Evolutionary conservation across 2,113 vertebrate genomes (phyloP).

Genomic region (Rhegmatorhina hoffmannsi): DNA sequence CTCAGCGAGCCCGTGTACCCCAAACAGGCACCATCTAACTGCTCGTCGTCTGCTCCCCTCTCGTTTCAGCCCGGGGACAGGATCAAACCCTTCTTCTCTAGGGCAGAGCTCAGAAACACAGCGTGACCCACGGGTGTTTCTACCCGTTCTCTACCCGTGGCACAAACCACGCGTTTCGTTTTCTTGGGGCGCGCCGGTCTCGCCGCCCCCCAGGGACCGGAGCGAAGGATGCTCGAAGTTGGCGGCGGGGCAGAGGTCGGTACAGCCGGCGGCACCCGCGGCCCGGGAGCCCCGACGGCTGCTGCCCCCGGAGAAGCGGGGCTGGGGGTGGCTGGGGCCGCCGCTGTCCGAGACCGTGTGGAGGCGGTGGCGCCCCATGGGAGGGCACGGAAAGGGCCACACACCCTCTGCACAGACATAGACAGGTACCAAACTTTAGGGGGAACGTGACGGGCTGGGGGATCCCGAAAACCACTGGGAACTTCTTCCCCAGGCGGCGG

Average conservation of each 20-base stretch:
- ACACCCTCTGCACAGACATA: rapidly evolving
- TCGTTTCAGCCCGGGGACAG: neutral
- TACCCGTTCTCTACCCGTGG: neutral
- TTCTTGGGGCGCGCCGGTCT: rapidly evolving
- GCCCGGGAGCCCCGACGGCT: neutral
- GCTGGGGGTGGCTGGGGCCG: rapidly evolving
- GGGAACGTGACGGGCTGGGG: neutral
- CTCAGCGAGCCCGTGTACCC: neutral
- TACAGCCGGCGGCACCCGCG: too few relatives aligned
- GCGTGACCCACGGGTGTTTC: neutral
- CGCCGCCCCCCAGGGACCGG: too few relatives aligned
- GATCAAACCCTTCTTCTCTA: neutral
- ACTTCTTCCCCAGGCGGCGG: neutral
- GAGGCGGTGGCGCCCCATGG: neutral
- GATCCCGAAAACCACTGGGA: neutral
- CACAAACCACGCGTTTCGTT: neutral
- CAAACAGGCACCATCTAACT: neutral
- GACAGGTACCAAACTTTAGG: neutral
- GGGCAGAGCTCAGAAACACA: neutral
- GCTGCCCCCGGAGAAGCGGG: too few relatives aligned
- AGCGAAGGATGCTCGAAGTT: neutral
- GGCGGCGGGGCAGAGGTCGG: neutral
- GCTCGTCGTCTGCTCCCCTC: too few relatives aligned
- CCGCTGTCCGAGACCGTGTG: neutral
- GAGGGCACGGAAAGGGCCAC: neutral